phyloP scores from a whole-genome alignment of 2,113 vertebrate species.

The Centropristis striata region DNA sequence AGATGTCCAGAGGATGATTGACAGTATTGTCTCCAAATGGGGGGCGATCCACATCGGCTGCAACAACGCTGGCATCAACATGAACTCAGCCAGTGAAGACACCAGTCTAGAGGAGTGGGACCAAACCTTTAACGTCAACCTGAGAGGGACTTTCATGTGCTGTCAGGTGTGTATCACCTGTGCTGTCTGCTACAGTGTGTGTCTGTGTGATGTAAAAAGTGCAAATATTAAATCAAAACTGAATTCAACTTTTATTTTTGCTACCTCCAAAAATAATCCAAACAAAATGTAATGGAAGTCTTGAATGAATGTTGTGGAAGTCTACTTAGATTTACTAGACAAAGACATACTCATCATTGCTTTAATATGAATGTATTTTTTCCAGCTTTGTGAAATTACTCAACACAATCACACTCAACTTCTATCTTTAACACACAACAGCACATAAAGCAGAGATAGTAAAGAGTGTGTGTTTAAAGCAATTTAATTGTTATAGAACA shows the following conservation, averaged over 20 bases:
- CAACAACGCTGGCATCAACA: constrained; percentile 89
- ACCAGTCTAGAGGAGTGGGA: constrained; percentile 88
- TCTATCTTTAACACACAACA: neutral
- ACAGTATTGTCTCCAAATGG: constrained; percentile 82
- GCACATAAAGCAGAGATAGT: neutral
- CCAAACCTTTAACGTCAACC: constrained; percentile 87
- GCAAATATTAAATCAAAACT: too few relatives aligned
- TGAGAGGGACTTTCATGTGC: constrained; percentile 88
- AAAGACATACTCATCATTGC: too few relatives aligned
- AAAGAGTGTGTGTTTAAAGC: neutral
- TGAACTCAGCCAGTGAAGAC: constrained; percentile 88
- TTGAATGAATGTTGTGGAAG: too few relatives aligned
- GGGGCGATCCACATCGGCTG: constrained; percentile 83
- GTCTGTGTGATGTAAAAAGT: too few relatives aligned
- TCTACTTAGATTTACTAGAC: too few relatives aligned
- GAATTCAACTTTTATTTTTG: too few relatives aligned
- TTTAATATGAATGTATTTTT: neutral
- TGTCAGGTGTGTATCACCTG: constrained; percentile 83
- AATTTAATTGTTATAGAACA: neutral
- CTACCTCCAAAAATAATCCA: too few relatives aligned
- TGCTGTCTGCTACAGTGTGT: neutral
- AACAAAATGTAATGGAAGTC: too few relatives aligned
- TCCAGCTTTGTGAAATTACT: too few relatives aligned
- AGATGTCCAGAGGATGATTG: constrained; percentile 84
- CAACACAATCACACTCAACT: neutral